Evolutionary conservation across 2,888 invertebrate genomes (phyloP).

Genomic region (Apamea anceps): DNA sequence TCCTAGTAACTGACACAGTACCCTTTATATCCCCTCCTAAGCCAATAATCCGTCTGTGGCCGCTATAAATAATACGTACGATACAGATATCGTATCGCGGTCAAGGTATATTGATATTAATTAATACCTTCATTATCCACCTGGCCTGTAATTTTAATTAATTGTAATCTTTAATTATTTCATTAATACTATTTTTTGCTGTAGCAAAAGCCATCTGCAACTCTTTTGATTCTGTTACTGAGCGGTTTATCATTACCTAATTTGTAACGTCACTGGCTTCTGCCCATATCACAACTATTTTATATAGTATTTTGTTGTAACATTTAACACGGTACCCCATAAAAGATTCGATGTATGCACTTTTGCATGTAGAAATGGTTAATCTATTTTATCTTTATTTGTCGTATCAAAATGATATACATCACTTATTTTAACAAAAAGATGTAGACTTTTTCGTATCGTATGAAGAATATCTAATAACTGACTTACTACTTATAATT

Average conservation of each 20-base stretch:
- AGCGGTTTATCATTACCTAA: background rate
- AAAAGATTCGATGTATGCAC: too few relatives aligned
- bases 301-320: too few relatives aligned
- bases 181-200: slow-evolving; percentile 2
- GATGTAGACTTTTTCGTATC: background rate
- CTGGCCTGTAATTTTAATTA: slow-evolving; percentile 12
- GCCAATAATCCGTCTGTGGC: slow-evolving; percentile 34
- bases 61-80: slow-evolving; percentile 8
- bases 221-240: background rate
- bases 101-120: background rate
- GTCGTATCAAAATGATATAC: background rate
- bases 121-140: slow-evolving; percentile 21
- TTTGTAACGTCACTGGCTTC: background rate
- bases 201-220: background rate
- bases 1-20: slow-evolving; percentile 1
- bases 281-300: too few relatives aligned
- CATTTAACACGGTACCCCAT: too few relatives aligned
- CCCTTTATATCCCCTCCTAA: slow-evolving; percentile 2
- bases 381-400: background rate
- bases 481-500: background rate
- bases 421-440: too few relatives aligned
- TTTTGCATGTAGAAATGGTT: background rate
- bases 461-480: background rate
- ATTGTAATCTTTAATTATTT: slow-evolving; percentile 2
- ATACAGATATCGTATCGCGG: slow-evolving; percentile 43